Evolutionary conservation across 2,888 invertebrate species (phyloP).

Genomic region (Scelioninae gen. 1): DNA sequence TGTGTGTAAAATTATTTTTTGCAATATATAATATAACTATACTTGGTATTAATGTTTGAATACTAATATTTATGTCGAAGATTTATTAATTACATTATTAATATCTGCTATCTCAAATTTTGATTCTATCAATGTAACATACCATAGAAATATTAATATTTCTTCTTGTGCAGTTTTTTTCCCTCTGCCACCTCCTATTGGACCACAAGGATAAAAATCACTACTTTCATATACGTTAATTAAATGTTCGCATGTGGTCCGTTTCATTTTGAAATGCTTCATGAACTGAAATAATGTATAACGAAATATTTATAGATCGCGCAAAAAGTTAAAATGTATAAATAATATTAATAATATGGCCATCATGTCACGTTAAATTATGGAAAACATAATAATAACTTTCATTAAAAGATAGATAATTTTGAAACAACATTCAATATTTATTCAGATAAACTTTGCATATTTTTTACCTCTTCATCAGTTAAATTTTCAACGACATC

Average conservation of each 20-base stretch:
- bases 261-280: not conserved
- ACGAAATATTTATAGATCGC: not conserved
- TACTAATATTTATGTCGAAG: not conserved
- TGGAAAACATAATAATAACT: not conserved
- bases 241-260: conserved; percentile 10
- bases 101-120: conserved; percentile 6
- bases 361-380: not conserved
- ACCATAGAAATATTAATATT: conserved; percentile 26
- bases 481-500: not conserved
- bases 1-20: too few relatives aligned
- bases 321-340: conserved; percentile 5
- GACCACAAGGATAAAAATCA: conserved; percentile 3
- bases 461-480: conserved; percentile 23
- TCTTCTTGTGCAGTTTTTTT: conserved; percentile 2
- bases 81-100: not conserved
- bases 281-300: not conserved
- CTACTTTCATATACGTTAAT: conserved; percentile 12
- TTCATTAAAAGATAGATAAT: conserved; percentile 4
- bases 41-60: not conserved
- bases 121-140: not conserved
- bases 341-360: not conserved
- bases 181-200: conserved; percentile 1
- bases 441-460: not conserved
- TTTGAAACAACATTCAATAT: not conserved
- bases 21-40: conserved; percentile 4